These are phyloP conservation scores for Plodia interpunctella DNA, from an alignment of 1,140 invertebrate genomes.

Conservation along the genomic window DNA sequence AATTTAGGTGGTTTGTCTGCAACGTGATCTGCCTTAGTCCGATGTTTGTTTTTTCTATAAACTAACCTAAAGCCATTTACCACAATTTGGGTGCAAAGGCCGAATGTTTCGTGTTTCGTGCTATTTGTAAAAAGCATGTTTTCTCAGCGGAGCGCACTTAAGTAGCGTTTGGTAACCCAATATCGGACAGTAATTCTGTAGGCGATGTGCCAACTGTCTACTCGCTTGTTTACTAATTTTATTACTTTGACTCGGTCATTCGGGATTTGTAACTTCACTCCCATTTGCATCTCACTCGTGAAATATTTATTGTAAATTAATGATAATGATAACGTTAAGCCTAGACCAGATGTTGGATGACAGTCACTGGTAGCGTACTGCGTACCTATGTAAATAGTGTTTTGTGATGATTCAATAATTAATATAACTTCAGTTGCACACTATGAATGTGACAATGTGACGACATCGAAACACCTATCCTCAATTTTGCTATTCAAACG, in stretches of 20 bases:
- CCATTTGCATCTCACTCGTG: too few species aligned
- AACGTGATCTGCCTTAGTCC: constrained; percentile 38
- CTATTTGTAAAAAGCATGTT: constrained; percentile 73
- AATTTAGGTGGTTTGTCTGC: constrained; percentile 11
- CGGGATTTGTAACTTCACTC: too few species aligned
- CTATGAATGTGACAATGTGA: too few species aligned
- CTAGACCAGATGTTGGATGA: too few species aligned
- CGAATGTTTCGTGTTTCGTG: constrained; percentile 50
- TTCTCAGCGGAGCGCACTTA: constrained; percentile 65
- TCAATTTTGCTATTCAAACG: not conserved
- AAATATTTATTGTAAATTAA: too few species aligned
- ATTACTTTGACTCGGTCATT: too few species aligned
- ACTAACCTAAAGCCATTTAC: constrained; percentile 65
- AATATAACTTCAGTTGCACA: too few species aligned
- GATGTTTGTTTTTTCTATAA: constrained; percentile 57
- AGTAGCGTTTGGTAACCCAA: constrained; percentile 62
- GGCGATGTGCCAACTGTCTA: constrained; percentile 55
- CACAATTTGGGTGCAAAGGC: constrained; percentile 62
- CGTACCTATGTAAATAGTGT: too few species aligned
- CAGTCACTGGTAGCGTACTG: too few species aligned
- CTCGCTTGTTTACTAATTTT: constrained; percentile 15
- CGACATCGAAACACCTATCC: too few species aligned
- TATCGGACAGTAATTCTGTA: constrained; percentile 47
- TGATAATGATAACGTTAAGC: too few species aligned
- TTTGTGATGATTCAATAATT: too few species aligned